These are phyloP conservation scores for Scyliorhinus canicula DNA, from an alignment of 2,797 vertebrate species.

Conservation along the genomic window DNA sequence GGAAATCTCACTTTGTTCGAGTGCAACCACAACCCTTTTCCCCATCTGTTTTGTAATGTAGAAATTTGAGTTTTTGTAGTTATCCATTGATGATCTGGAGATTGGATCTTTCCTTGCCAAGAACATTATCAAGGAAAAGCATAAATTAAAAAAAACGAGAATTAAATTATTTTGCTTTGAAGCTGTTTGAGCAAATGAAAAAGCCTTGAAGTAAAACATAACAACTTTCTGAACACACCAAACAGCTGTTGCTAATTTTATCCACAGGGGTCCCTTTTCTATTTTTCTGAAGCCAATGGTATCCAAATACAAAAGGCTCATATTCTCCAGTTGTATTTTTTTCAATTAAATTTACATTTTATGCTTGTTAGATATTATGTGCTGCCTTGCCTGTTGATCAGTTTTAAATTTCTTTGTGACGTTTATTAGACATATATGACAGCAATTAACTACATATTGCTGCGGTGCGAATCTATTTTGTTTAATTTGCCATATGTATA, in stretches of 20 bases:
- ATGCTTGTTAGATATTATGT: neutral
- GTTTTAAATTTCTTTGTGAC: neutral
- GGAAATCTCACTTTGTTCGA: neutral
- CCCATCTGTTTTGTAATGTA: neutral
- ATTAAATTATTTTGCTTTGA: constrained; percentile 3
- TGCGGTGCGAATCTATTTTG: neutral
- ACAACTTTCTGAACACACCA: constrained; percentile 21
- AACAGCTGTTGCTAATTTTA: constrained; percentile 35
- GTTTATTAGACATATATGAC: neutral
- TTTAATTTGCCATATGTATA: neutral
- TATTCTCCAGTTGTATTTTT: neutral
- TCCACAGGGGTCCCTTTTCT: neutral
- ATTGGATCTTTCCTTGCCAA: constrained; percentile 19
- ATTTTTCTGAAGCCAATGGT: constrained; percentile 6
- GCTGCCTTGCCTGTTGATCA: neutral
- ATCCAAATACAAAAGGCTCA: neutral
- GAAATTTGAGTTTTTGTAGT: neutral
- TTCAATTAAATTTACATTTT: neutral
- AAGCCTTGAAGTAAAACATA: neutral
- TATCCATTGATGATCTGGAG: neutral
- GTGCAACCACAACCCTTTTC: neutral
- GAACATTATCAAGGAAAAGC: constrained; percentile 15
- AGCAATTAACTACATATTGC: neutral
- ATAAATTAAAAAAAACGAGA: constrained; percentile 29
- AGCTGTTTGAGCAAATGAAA: constrained; percentile 29